Evolutionary conservation across 2,797 vertebrate species (phyloP).

Genomic region (Tangara arthus): DNA sequence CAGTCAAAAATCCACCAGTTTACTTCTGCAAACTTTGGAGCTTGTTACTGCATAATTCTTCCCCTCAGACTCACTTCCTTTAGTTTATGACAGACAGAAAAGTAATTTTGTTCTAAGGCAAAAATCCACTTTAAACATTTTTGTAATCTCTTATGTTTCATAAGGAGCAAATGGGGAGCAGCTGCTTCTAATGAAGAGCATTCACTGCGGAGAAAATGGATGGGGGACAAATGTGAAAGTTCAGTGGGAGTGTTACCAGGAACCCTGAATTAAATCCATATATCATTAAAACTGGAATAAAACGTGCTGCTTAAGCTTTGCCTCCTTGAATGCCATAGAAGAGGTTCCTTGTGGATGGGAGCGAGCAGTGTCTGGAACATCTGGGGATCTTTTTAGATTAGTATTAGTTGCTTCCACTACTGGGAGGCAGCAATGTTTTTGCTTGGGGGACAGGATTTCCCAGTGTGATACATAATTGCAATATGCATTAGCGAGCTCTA

Average conservation of each 20-base stretch:
- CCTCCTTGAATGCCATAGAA: not conserved
- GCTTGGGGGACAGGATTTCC: not conserved
- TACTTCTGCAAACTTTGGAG: slow-evolving; percentile 26
- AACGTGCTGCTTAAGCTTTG: not conserved
- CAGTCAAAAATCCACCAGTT: not conserved
- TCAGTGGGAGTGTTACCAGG: slow-evolving; percentile 5
- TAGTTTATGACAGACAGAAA: slow-evolving; percentile 30
- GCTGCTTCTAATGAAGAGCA: not conserved
- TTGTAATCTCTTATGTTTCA: slow-evolving; percentile 26
- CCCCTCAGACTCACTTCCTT: not conserved
- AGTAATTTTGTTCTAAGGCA: slow-evolving; percentile 33
- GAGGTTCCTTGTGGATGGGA: not conserved
- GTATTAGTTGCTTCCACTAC: not conserved
- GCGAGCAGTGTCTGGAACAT: not conserved
- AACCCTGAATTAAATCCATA: slow-evolving; percentile 23
- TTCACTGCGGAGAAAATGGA: not conserved
- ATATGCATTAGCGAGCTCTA: slow-evolving; percentile 32
- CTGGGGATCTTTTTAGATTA: not conserved
- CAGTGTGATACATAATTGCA: not conserved
- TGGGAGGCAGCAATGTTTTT: not conserved
- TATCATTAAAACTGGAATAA: slow-evolving; percentile 6
- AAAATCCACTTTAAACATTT: slow-evolving; percentile 47
- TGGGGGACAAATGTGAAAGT: slow-evolving; percentile 40
- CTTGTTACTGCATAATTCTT: not conserved
- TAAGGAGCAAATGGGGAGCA: slow-evolving; percentile 35